A percentile compares a stretch with the other conserved stretches of the same genome.
These are phyloP conservation scores for Cardinalis cardinalis DNA, from an alignment of 2,113 vertebrate genomes.

Conservation along the genomic window DNA sequence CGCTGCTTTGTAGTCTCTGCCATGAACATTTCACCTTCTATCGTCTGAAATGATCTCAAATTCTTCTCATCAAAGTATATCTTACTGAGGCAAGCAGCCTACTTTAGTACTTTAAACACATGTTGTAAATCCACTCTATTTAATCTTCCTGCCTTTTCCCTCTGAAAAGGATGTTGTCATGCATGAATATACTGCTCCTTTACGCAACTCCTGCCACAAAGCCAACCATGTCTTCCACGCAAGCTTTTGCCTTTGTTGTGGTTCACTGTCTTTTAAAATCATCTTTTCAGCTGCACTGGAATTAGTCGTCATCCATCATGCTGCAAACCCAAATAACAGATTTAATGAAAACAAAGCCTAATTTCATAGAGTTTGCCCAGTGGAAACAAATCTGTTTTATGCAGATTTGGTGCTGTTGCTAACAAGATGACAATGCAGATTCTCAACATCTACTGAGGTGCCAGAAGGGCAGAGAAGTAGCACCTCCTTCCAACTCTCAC, in stretches of 20 bases:
- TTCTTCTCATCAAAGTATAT: slow-evolving; percentile 43
- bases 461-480: background rate
- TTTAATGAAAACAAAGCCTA: background rate
- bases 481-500: background rate
- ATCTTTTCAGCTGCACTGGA: background rate
- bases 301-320: background rate
- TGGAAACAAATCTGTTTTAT: background rate
- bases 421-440: background rate
- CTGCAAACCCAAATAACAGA: background rate
- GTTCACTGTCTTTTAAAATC: background rate
- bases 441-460: background rate
- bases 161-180: slow-evolving; percentile 9
- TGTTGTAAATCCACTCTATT: background rate
- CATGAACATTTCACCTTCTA: slow-evolving; percentile 40
- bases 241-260: background rate
- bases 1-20: slow-evolving; percentile 45
- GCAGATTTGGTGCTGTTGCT: background rate
- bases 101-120: slow-evolving; percentile 11
- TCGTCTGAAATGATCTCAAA: slow-evolving; percentile 24
- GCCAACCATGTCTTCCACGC: background rate
- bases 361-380: background rate
- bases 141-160: slow-evolving; percentile 21
- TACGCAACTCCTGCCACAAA: background rate
- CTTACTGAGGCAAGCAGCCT: background rate
- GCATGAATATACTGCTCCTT: background rate